Evolutionary conservation across 2,113 vertebrate species (phyloP).

Genomic region (Reinhardtius hippoglossoides): DNA sequence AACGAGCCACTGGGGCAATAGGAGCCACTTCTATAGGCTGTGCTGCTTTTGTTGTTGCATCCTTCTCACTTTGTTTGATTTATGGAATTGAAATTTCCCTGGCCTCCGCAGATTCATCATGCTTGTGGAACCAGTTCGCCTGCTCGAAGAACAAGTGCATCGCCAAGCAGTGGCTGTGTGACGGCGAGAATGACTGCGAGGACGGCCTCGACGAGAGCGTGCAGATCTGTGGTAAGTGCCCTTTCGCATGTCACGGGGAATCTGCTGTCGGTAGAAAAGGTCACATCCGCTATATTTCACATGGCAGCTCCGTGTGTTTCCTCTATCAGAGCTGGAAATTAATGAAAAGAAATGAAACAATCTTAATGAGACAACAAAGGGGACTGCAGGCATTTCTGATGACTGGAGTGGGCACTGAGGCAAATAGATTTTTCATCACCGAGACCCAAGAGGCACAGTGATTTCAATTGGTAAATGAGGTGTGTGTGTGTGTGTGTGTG

Average conservation of each 20-base stretch:
- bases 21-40: conserved; percentile 39
- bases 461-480: conserved; percentile 63
- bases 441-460: conserved; percentile 51
- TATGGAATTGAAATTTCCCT: conserved; percentile 49
- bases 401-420: conserved; percentile 54
- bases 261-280: conserved; percentile 33
- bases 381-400: conserved; percentile 58
- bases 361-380: conserved; percentile 68
- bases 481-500: conserved; percentile 46
- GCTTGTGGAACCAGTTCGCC: conserved; percentile 97
- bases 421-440: conserved; percentile 70
- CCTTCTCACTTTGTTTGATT: conserved; percentile 62
- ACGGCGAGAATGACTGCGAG: conserved; percentile 95
- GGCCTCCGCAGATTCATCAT: conserved; percentile 89
- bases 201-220: conserved; percentile 93
- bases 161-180: conserved; percentile 95
- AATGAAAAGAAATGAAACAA: conserved; percentile 38
- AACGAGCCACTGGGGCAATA: conserved; percentile 36
- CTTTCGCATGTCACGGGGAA: conserved; percentile 24
- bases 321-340: conserved; percentile 28
- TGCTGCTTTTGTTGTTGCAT: conserved; percentile 45
- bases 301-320: conserved; percentile 20
- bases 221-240: conserved; percentile 88
- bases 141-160: conserved; percentile 97
- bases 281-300: neutral